Evolutionary conservation across 2,113 vertebrate genomes (phyloP).

Genomic region (Poeciliopsis retropinna): DNA sequence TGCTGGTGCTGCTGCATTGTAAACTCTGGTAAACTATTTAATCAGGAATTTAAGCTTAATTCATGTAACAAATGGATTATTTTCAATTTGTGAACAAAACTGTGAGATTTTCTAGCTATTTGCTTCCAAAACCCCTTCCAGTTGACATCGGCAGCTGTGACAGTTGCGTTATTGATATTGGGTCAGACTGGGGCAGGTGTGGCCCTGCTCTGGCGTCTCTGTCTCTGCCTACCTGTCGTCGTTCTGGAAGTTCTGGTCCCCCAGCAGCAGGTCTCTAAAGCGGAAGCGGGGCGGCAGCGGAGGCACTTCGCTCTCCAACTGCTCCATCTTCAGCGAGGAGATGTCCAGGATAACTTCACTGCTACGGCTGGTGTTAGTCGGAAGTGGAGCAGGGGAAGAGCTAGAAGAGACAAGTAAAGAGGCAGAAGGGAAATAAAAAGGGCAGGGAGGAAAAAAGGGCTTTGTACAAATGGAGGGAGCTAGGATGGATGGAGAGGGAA

Average conservation of each 20-base stretch:
- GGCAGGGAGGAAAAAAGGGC: background rate
- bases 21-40: background rate
- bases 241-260: conserved; percentile 90
- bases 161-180: background rate
- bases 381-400: conserved; percentile 35
- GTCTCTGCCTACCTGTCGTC: conserved; percentile 86
- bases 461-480: background rate
- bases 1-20: background rate
- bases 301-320: conserved; percentile 88
- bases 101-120: background rate
- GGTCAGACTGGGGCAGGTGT: background rate
- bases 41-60: background rate
- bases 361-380: conserved; percentile 35
- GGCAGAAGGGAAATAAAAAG: conserved; percentile 5
- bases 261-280: conserved; percentile 91
- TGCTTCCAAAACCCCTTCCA: background rate
- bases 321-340: conserved; percentile 82
- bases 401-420: conserved; percentile 41
- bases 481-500: background rate
- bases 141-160: background rate
- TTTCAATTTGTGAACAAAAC: background rate
- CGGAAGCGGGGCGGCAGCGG: conserved; percentile 90
- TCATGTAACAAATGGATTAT: background rate
- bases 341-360: conserved; percentile 74
- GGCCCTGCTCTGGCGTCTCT: background rate